A percentile compares a stretch with the other conserved stretches of the same genome.
These are phyloP conservation scores for Pteronotus mesoamericanus DNA, from an alignment of 2,797 vertebrate genomes.

Conservation along the genomic window DNA sequence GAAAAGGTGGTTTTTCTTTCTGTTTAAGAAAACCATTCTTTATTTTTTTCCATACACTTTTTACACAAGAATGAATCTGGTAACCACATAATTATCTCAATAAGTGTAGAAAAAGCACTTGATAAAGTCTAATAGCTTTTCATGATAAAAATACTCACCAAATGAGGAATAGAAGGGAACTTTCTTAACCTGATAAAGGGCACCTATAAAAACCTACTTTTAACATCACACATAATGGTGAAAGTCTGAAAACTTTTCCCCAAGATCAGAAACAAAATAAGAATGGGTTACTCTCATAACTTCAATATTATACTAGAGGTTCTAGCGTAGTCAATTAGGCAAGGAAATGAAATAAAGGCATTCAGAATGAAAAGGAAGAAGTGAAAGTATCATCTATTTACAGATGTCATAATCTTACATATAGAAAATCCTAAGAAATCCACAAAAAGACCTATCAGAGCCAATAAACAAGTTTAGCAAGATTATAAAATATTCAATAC, in stretches of 20 bases:
- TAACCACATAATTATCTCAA: neutral
- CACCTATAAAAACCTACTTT: no score
- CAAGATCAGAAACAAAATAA: neutral
- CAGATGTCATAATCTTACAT: neutral
- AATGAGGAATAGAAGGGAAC: neutral
- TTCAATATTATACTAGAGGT: neutral
- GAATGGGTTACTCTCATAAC: neutral
- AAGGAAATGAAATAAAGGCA: neutral
- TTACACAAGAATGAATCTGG: neutral
- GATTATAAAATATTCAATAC: neutral
- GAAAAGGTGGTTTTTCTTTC: neutral
- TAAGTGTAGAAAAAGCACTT: neutral
- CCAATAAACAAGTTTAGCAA: neutral
- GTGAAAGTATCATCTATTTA: neutral
- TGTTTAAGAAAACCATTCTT: neutral
- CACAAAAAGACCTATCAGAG: no score
- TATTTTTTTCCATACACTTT: neutral
- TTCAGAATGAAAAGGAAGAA: neutral
- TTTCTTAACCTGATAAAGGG: no score
- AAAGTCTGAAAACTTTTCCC: neutral
- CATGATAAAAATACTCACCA: neutral
- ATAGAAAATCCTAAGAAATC: neutral
- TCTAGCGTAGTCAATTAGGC: neutral
- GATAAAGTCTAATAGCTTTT: neutral
- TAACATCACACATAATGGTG: no score